Conservation (phyloP, 2,797 vertebrate genomes). For the Rhinoraja longicauda region DNA sequence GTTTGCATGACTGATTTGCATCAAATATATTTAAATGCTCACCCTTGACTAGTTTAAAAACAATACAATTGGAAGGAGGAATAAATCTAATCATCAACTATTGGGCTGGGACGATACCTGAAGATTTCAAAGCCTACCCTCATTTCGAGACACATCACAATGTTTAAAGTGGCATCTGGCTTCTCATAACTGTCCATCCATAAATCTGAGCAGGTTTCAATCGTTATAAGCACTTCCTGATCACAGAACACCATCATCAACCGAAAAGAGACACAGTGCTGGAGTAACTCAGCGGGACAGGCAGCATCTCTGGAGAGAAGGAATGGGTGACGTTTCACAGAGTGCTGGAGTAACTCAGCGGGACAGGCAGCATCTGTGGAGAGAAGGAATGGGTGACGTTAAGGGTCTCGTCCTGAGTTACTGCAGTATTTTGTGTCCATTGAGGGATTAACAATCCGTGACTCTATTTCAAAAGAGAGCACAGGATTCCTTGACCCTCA, state of each 20-base stretch:
- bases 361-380: too few relatives aligned
- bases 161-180: not conserved
- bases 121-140: not conserved
- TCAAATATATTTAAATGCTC: not conserved
- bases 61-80: not conserved
- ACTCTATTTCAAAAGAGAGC: too few relatives aligned
- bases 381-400: too few relatives aligned
- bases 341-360: too few relatives aligned
- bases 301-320: too few relatives aligned
- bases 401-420: too few relatives aligned
- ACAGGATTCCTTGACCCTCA: too few relatives aligned
- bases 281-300: too few relatives aligned
- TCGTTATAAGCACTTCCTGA: not conserved
- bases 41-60: not conserved
- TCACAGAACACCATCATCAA: not conserved
- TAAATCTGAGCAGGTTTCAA: not conserved
- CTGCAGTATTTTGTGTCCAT: too few relatives aligned
- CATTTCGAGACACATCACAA: not conserved
- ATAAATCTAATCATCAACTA: not conserved
- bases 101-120: not conserved
- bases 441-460: too few relatives aligned
- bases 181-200: not conserved
- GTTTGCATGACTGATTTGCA: too few relatives aligned
- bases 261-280: not conserved
- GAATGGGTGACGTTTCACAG: too few relatives aligned